A percentile compares a stretch with the other conserved stretches of the same genome.
Conservation (phyloP, 2,888 invertebrate species). For the Eretmocerus hayati region DNA sequence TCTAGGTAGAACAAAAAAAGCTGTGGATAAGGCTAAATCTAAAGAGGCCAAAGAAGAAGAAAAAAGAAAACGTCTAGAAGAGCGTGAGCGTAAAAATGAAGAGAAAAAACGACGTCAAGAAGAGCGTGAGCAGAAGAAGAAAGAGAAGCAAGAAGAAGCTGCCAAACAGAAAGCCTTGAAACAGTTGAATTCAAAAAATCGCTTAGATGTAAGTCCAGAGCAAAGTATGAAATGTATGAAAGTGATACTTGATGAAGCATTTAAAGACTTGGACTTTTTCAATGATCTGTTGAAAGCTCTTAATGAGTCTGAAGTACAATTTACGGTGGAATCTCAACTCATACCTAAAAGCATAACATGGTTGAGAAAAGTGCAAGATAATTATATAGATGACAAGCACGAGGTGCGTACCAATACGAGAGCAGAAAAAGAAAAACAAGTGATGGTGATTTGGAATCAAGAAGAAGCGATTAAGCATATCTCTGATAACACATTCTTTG, state of each 20-base stretch:
- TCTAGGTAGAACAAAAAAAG: too few relatives aligned
- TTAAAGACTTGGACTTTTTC: conserved; percentile 24
- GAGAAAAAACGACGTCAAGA: conserved; percentile 5
- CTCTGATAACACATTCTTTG: conserved; percentile 34
- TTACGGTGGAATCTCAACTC: conserved; percentile 34
- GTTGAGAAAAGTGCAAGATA: conserved; percentile 38
- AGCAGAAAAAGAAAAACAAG: conserved; percentile 33
- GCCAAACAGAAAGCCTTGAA: conserved; percentile 29
- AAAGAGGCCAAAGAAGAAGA: too few relatives aligned
- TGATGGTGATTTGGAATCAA: conserved; percentile 45
- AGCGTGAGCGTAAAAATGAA: not conserved
- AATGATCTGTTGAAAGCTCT: conserved; percentile 35
- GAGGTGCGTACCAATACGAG: conserved; percentile 25
- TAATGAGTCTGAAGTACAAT: conserved; percentile 33
- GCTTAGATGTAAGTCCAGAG: conserved; percentile 31
- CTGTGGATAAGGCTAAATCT: too few relatives aligned
- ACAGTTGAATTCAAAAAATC: conserved; percentile 26
- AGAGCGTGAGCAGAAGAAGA: conserved; percentile 5
- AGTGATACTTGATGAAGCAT: conserved; percentile 31
- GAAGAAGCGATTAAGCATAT: conserved; percentile 41
- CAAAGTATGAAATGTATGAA: conserved; percentile 36
- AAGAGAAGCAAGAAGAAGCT: conserved; percentile 18
- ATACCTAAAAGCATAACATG: conserved; percentile 46
- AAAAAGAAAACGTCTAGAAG: not conserved
- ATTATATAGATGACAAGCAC: conserved; percentile 31